phyloP scores from a whole-genome alignment of 2,113 vertebrate genomes.

The Thomomys bottae region DNA sequence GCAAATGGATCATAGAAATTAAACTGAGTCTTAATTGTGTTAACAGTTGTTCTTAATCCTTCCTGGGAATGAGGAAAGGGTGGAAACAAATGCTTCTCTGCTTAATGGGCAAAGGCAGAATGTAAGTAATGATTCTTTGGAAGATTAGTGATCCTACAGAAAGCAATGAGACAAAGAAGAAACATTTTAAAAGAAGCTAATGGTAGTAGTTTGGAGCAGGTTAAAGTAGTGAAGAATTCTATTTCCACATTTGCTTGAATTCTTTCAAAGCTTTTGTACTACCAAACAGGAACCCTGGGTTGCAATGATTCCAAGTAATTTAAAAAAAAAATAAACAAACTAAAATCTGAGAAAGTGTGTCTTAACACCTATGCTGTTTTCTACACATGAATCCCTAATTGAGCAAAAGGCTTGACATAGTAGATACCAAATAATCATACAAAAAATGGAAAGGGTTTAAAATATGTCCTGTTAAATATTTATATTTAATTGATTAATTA shows the following conservation, averaged over 20 bases:
- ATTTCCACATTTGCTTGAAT: conserved; percentile 52
- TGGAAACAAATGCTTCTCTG: conserved; percentile 35
- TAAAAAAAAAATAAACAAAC: neutral
- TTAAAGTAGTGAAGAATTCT: conserved; percentile 21
- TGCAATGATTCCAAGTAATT: neutral
- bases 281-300: conserved; percentile 32
- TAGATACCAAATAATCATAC: neutral
- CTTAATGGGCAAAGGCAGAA: conserved; percentile 60
- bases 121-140: conserved; percentile 62
- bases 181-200: conserved; percentile 52
- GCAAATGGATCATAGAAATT: conserved; percentile 64
- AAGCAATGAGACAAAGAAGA: conserved; percentile 58
- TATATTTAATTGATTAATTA: neutral
- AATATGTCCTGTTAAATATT: too few species aligned
- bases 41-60: conserved; percentile 66
- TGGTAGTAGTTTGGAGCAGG: conserved; percentile 19
- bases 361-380: neutral
- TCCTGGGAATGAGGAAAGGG: conserved; percentile 20
- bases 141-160: conserved; percentile 67
- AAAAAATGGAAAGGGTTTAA: too few species aligned
- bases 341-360: neutral
- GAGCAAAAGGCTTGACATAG: neutral
- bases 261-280: neutral
- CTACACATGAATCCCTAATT: neutral
- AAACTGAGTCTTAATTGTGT: conserved; percentile 70